Conservation (phyloP, 2,113 vertebrate genomes). For the Chiloscyllium plagiosum region DNA sequence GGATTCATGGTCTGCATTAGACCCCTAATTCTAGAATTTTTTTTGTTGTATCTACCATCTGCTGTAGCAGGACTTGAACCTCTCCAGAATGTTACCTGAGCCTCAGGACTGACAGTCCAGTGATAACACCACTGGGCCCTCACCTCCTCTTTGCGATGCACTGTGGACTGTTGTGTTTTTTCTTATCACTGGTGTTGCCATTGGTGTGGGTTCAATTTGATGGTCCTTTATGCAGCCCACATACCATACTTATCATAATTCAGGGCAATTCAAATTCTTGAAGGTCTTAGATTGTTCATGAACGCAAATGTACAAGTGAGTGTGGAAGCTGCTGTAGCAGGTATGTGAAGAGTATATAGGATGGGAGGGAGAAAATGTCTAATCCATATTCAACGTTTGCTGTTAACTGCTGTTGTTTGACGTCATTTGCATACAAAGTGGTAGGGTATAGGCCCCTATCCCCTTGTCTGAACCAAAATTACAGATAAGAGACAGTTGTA, state of each 20-base stretch:
- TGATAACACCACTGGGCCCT: too few species aligned
- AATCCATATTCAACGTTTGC: background rate
- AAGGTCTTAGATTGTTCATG: background rate
- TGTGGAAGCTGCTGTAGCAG: background rate
- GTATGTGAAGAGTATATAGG: background rate
- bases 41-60: too few species aligned
- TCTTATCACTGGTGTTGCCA: background rate
- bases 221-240: background rate
- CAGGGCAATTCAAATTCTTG: background rate
- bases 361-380: background rate
- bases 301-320: background rate
- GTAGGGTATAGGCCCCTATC: background rate
- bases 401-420: background rate
- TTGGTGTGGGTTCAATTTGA: background rate
- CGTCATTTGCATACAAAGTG: background rate
- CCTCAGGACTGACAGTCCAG: too few species aligned
- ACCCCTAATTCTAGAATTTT: too few species aligned
- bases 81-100: too few species aligned
- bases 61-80: too few species aligned
- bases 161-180: background rate
- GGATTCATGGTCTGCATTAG: too few species aligned
- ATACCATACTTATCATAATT: background rate
- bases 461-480: background rate
- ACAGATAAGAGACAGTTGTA: background rate
- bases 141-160: background rate